These are phyloP conservation scores for Homarus gammarus DNA, from an alignment of 2,888 invertebrate genomes.

Conservation along the genomic window DNA sequence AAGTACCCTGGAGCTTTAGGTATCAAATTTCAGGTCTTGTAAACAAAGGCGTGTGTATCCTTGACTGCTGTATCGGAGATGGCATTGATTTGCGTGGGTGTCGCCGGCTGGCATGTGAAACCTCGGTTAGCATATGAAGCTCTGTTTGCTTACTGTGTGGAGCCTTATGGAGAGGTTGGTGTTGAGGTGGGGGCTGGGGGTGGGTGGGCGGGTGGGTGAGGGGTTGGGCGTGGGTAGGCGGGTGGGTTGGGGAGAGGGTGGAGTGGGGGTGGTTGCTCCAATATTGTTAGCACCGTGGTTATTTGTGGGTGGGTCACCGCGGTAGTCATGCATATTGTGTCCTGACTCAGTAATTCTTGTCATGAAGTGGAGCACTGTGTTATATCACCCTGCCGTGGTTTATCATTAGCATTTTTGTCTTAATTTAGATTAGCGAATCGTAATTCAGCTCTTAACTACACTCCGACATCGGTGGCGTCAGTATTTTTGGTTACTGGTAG, in stretches of 20 bases:
- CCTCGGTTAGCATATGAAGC: neutral
- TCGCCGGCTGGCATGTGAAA: neutral
- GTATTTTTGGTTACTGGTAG: neutral
- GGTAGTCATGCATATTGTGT: neutral
- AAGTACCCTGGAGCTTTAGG: too few relatives aligned
- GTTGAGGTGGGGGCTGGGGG: neutral
- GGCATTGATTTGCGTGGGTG: slow-evolving; percentile 30
- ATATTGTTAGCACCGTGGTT: too few relatives aligned
- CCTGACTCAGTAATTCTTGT: neutral
- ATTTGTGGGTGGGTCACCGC: too few relatives aligned
- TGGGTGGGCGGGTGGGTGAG: neutral
- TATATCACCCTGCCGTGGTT: neutral
- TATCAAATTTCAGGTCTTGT: too few relatives aligned
- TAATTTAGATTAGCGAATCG: slow-evolving; percentile 3
- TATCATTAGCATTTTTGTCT: slow-evolving; percentile 15
- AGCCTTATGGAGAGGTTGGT: neutral
- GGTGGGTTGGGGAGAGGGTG: neutral
- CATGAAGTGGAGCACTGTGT: neutral
- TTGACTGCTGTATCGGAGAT: neutral
- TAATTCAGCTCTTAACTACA: neutral
- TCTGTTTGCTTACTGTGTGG: neutral
- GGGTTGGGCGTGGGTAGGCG: neutral
- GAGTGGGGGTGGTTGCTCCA: too few relatives aligned
- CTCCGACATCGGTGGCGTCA: neutral
- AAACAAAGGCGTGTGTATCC: neutral